Evolutionary conservation across 2,797 vertebrate genomes (phyloP), one percentile per base, ranked within the genome.

Genomic region (Podarcis siculus): DNA sequence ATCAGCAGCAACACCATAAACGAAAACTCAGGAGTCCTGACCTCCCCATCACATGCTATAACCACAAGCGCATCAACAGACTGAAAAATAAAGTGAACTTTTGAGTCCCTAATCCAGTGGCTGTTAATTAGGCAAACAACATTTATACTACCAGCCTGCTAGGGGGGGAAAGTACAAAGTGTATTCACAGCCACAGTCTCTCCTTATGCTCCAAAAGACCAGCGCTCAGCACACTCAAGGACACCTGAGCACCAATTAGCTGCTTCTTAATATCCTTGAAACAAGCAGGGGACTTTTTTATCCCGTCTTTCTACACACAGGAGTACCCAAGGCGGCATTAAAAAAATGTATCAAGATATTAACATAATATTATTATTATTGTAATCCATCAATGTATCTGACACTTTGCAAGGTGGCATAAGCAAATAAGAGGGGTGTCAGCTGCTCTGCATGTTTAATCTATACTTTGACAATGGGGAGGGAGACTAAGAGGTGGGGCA

Each of bases 1-100:
- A 85, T 86, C 83, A 89, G 83, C 87, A 89, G 49, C 69, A 67
- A 17, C 77, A 69, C 37, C 77, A 79, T 37, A 78, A 72, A 35
- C 79, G 49, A 55, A 19, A 58, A 82, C 42, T 78, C 79, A 45
- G 55, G 55, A 66, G 37, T 32, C 3, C 69, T 39, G 4, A 21
- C 77, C 49, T 45, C 39, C n/a, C 49, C 58, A 19, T 39, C 83
- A 82, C 71, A 39, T 55, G 42, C 1, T n/a, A 71, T 1, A 2
- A 32, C 58, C 19, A n/a, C 17, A 4, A 45, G 55, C 37, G 15
- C 64, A 66, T 45, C 77, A 73, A 64, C 39, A 49, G 71, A 19
- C 39, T 55, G 72, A 37, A 85, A 86, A 64, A 75, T 75, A 80
- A 66, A 81, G 21, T 30, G n/a, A 30, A 64, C 37, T 6, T 42